These are phyloP conservation scores for Pagetopsis macropterus DNA, from an alignment of 2,797 vertebrate species.

Conservation along the genomic window DNA sequence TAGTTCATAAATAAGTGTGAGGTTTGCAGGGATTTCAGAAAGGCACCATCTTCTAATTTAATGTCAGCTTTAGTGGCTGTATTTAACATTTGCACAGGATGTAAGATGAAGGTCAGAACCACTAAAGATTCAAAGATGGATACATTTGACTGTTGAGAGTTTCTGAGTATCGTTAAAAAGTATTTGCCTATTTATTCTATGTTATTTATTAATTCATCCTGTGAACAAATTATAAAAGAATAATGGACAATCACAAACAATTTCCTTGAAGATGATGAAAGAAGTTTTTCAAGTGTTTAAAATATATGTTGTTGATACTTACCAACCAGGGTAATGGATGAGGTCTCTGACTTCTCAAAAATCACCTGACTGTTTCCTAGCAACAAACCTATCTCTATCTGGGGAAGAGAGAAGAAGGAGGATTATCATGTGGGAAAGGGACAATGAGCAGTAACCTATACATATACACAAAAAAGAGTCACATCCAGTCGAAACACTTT, in stretches of 20 bases:
- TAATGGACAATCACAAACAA: too few species aligned
- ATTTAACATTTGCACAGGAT: background rate
- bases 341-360: constrained; percentile 96
- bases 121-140: background rate
- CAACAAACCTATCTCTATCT: constrained; percentile 92
- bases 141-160: background rate
- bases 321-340: constrained; percentile 92
- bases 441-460: background rate
- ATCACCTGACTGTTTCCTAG: constrained; percentile 94
- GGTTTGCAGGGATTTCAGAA: constrained; percentile 6
- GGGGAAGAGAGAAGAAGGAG: background rate
- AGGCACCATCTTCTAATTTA: background rate
- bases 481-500: background rate
- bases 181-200: too few species aligned
- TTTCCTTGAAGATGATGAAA: too few species aligned
- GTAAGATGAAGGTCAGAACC: background rate
- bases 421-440: background rate
- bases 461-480: too few species aligned
- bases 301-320: constrained; percentile 67
- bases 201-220: too few species aligned
- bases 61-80: background rate
- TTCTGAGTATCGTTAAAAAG: constrained; percentile 66
- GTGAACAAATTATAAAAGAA: too few species aligned
- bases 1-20: background rate
- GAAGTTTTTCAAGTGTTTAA: too few species aligned